Evolutionary conservation across 2,888 invertebrate species (phyloP).

Genomic region (Aromia moschata): DNA sequence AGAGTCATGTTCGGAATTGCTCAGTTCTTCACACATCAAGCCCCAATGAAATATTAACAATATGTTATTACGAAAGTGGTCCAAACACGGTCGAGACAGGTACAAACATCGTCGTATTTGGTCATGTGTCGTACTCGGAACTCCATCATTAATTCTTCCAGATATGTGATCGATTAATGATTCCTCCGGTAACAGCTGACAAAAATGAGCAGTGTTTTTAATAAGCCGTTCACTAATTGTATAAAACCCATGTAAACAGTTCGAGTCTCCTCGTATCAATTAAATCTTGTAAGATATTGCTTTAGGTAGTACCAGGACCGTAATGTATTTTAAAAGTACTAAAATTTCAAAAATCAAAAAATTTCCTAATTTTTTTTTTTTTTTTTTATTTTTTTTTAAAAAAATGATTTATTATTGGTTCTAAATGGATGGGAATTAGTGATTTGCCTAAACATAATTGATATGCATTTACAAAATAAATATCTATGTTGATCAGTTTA

Average conservation of each 20-base stretch:
- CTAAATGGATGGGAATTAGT: too few species aligned
- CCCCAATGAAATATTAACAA: constrained; percentile 34
- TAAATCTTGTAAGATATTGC: constrained; percentile 25
- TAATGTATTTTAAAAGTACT: too few species aligned
- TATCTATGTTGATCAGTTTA: too few species aligned
- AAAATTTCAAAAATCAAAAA: too few species aligned
- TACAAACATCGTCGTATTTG: constrained; percentile 35
- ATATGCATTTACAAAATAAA: too few species aligned
- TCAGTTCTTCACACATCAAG: not conserved
- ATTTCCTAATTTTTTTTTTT: too few species aligned
- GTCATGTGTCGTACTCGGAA: constrained; percentile 34
- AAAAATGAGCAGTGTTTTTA: constrained; percentile 28
- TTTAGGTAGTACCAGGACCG: too few species aligned
- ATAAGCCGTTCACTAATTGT: constrained; percentile 38
- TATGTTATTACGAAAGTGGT: constrained; percentile 37
- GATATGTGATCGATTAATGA: constrained; percentile 39
- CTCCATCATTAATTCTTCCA: constrained; percentile 44
- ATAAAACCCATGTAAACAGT: not conserved
- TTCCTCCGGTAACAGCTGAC: constrained; percentile 10
- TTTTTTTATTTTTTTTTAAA: too few species aligned
- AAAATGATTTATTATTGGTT: too few species aligned
- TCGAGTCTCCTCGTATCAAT: constrained; percentile 25
- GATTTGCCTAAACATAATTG: too few species aligned
- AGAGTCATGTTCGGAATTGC: not conserved
- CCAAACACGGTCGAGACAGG: constrained; percentile 28